Evolutionary conservation across 2,113 vertebrate species (phyloP), one percentile per base, ranked within the genome.

Genomic region (Boulengeromyrus knoepffleri): DNA sequence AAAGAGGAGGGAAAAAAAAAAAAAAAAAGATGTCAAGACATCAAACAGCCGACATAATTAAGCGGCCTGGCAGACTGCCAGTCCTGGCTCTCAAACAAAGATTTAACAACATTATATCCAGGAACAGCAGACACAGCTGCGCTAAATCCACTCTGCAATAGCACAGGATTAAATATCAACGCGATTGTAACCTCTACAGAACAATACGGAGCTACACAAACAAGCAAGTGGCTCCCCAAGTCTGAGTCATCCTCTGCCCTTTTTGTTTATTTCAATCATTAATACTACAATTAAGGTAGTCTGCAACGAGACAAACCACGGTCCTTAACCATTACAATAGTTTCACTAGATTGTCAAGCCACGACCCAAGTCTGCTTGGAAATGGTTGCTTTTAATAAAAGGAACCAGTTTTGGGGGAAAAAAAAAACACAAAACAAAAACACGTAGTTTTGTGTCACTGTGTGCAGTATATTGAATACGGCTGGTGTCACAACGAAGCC

Each of bases 1-100:
- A 94, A 94, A 93, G 94, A 94, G 91, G 91, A 94, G 93, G 93
- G 94, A 94, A 92, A 91, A 94, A 93, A 93, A 94, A 94, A 24
- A 58, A 58, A 58, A 94, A 94, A 94, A 94, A 94, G 91, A 95
- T 91, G 92, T 94, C 92, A 94, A 92, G 92, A 93, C 92, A 92
- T 94, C 93, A 93, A 94, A 93, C 90, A 90, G 89, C 90, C 93
- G 92, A 94, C 92, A 93, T 93, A 94, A 95, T 91, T 92, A 90
- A 91, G 90, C 90, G 90, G 92, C 49, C 92, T 95, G 95, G 92
- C 92, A 90, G 90, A n/a, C n/a, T 87, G 93, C 92, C 94, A 94
- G 91, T 42, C 90, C 90, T 91, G 92, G 91, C 91, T 91, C 85
- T 42, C 92, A 91, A 86, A 93, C 92, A 95, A 89, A 92, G 89